Percentiles rank a stretch among this genome's conserved stretches.
These are phyloP conservation scores for Florisuga fusca DNA, from an alignment of 2,797 vertebrate species.

Conservation along the genomic window DNA sequence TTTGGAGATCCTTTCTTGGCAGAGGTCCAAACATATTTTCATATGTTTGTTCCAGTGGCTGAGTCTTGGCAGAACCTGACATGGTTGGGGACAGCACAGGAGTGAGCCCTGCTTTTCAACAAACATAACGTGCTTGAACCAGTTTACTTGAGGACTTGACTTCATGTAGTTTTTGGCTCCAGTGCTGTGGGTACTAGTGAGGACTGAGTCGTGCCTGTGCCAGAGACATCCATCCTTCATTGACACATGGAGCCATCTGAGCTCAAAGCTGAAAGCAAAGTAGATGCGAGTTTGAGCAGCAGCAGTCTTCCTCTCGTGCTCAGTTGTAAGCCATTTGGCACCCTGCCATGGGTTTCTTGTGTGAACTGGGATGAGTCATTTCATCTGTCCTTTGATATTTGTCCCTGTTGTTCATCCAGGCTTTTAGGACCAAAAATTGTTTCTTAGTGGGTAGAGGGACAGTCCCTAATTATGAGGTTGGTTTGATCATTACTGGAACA, in stretches of 20 bases:
- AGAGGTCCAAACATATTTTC: background rate
- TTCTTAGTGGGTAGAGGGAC: background rate
- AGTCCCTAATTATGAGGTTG: background rate
- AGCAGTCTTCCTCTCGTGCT: background rate
- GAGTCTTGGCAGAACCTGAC: background rate
- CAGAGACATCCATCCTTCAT: background rate
- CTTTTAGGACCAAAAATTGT: background rate
- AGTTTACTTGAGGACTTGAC: background rate
- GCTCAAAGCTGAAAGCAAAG: background rate
- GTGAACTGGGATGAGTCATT: background rate
- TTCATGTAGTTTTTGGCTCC: background rate
- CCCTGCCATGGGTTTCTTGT: background rate
- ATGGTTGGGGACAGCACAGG: rapidly evolving
- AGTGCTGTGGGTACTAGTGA: background rate
- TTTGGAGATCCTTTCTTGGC: background rate
- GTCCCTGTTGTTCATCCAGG: background rate
- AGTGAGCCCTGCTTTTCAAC: background rate
- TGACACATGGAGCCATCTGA: background rate
- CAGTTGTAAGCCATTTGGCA: background rate
- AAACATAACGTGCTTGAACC: background rate
- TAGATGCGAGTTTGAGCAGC: background rate
- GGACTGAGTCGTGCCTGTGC: background rate
- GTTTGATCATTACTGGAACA: background rate
- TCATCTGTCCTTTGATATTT: background rate
- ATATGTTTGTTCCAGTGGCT: background rate